Conservation (phyloP, 2,888 invertebrate species). For the Eupithecia vulgata region DNA sequence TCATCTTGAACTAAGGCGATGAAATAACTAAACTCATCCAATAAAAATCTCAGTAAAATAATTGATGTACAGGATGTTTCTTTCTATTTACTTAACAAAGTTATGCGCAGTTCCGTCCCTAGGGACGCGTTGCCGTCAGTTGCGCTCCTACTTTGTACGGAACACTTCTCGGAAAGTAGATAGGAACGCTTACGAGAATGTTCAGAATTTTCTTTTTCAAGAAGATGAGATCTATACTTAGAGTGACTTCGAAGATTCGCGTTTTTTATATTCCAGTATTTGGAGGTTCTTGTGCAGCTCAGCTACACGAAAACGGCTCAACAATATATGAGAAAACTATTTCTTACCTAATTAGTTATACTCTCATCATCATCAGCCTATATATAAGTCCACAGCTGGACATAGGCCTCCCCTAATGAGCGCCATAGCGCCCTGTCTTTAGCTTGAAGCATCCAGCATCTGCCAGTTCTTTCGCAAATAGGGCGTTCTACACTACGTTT, state of each 20-base stretch:
- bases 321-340: no score
- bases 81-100: conserved; percentile 6
- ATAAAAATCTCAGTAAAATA: conserved; percentile 2
- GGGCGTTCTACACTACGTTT: no score
- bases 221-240: background rate
- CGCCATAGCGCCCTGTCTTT: no score
- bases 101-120: conserved; percentile 1
- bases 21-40: background rate
- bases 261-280: background rate
- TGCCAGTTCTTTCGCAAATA: no score
- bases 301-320: background rate
- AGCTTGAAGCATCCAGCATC: no score
- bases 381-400: no score
- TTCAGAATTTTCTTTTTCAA: background rate
- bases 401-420: no score
- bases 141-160: background rate
- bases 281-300: background rate
- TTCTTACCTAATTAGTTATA: no score
- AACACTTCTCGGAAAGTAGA: conserved; percentile 11
- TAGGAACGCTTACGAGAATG: conserved; percentile 5
- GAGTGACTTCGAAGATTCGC: background rate
- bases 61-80: conserved; percentile 10
- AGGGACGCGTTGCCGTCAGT: conserved; percentile 6
- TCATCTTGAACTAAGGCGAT: no score
- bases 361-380: no score